Conservation (phyloP, 2,113 vertebrate species). For the Asarcornis scutulata region DNA sequence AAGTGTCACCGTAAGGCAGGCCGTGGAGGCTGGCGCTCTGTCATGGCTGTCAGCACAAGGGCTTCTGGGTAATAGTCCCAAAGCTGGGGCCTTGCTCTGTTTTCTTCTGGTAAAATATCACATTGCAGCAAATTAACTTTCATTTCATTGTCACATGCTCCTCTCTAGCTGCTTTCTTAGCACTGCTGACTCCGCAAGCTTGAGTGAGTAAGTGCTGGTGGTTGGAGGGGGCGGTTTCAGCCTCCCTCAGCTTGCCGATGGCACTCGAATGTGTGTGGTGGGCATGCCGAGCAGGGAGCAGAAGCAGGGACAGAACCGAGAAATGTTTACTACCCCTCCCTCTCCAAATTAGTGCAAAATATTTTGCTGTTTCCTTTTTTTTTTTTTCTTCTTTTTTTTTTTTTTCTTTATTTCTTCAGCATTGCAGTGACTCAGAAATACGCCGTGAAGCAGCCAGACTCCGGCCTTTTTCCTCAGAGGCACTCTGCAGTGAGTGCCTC, state of each 20-base stretch:
- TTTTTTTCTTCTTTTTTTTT: not conserved
- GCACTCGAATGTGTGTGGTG: not conserved
- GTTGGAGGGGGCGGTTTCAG: not conserved
- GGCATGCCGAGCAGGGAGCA: not conserved
- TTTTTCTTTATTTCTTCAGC: not conserved
- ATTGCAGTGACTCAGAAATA: conserved; percentile 1
- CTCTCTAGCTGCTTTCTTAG: not conserved
- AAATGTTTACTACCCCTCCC: not conserved
- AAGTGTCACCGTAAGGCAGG: conserved; percentile 59
- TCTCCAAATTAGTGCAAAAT: not conserved
- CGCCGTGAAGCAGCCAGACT: not conserved
- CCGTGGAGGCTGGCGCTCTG: conserved; percentile 58
- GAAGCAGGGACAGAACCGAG: not conserved
- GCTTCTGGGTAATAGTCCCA: conserved; percentile 28
- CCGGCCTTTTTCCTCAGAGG: not conserved
- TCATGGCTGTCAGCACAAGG: conserved; percentile 35
- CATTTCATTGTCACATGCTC: conserved; percentile 27
- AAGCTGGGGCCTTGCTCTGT: not conserved
- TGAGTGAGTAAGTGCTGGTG: not conserved
- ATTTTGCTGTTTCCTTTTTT: not conserved
- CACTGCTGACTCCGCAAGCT: conserved; percentile 2
- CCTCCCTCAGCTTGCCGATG: not conserved
- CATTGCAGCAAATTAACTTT: conserved; percentile 47
- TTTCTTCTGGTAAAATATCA: conserved; percentile 54
- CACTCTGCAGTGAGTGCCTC: not conserved